Conservation (phyloP, 1,140 invertebrate species). For the Drosophila parabipectinata region DNA sequence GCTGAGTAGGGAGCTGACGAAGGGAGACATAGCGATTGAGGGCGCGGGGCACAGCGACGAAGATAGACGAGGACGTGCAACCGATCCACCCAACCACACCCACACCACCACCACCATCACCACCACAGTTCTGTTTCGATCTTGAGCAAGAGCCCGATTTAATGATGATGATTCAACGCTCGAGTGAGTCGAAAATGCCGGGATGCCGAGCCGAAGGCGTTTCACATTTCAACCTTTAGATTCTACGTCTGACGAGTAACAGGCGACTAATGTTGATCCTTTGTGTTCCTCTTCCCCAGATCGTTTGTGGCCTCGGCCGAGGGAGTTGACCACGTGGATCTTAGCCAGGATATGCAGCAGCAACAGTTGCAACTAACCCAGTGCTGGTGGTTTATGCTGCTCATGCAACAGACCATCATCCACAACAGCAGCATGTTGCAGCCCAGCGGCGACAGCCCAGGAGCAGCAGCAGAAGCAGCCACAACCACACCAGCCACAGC, state of each 20-base stretch:
- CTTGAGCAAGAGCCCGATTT: conserved; percentile 58
- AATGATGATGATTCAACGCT: conserved; percentile 69
- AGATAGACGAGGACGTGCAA: conserved; percentile 22
- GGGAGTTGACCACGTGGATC: conserved; percentile 24
- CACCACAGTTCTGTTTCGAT: conserved; percentile 7
- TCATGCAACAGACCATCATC: conserved; percentile 79
- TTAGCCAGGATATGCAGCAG: conserved; percentile 40
- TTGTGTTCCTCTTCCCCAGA: conserved; percentile 38
- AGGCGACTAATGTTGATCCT: conserved; percentile 1
- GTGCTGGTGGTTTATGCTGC: conserved; percentile 80
- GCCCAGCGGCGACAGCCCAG: conserved; percentile 8
- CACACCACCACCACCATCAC: conserved; percentile 25
- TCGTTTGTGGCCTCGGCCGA: conserved; percentile 78
- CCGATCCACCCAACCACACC: conserved; percentile 41
- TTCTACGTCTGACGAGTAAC: neutral
- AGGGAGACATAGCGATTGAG: conserved; percentile 25
- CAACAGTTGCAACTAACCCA: conserved; percentile 68
- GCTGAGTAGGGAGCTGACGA: conserved; percentile 84
- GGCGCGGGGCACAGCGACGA: conserved; percentile 20
- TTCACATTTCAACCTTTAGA: conserved; percentile 7
- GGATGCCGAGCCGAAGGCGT: conserved; percentile 32
- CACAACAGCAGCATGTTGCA: conserved; percentile 56
- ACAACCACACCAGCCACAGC: conserved; percentile 18
- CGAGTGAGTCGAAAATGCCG: conserved; percentile 82
- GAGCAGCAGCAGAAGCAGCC: conserved; percentile 11